Percentiles rank a stretch among this genome's conserved stretches.
phyloP scores from a whole-genome alignment of 2,888 invertebrate species.

The Psylliodes chrysocephalus region DNA sequence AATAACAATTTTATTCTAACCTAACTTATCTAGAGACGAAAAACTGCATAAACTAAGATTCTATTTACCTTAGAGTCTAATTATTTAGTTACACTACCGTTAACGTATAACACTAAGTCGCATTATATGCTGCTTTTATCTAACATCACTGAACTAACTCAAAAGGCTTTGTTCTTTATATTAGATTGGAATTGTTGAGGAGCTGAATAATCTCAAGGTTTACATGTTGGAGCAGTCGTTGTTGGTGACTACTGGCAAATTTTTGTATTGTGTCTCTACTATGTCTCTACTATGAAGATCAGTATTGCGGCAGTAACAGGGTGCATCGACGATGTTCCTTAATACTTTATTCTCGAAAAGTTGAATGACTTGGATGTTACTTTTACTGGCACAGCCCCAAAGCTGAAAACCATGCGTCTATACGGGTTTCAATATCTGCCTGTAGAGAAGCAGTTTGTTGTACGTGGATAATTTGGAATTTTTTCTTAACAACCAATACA shows the following conservation, averaged over 20 bases:
- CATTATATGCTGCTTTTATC: background rate
- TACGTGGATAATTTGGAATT: background rate
- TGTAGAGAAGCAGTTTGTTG: slow-evolving; percentile 17
- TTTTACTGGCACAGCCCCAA: slow-evolving; percentile 5
- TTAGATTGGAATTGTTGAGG: background rate
- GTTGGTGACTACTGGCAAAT: slow-evolving; percentile 2
- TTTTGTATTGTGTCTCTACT: background rate
- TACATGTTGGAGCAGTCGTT: background rate
- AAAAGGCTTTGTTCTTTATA: background rate
- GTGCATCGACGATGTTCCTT: background rate
- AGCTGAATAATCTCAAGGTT: slow-evolving; percentile 15
- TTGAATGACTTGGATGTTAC: background rate
- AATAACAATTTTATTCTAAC: too few relatives aligned
- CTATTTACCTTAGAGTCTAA: too few relatives aligned
- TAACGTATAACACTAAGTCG: too few relatives aligned
- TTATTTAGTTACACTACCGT: too few relatives aligned
- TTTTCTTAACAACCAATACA: background rate
- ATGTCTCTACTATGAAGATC: background rate
- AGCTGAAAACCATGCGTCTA: slow-evolving; percentile 23
- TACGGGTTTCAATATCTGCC: slow-evolving; percentile 7
- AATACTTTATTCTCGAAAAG: background rate
- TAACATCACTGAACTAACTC: background rate
- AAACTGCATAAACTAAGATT: too few relatives aligned
- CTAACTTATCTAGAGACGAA: too few relatives aligned
- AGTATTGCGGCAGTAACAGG: background rate